Base-by-base conservation (phyloP, 2,888 invertebrate genomes). In the Bunonema sp. region DNA sequence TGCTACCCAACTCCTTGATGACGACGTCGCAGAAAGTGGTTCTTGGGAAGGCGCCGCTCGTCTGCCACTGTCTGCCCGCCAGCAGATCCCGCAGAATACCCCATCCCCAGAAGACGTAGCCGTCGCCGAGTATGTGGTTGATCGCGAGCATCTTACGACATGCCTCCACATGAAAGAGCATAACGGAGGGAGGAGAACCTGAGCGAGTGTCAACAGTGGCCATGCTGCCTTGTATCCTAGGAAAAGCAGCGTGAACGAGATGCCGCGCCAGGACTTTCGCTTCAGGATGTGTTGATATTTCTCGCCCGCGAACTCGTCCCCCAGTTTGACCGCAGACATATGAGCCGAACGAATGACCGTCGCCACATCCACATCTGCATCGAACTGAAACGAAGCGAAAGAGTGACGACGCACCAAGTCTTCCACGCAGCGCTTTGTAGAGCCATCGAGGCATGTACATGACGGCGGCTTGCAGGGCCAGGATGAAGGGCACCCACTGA, bases 401-500 rank as follows among this genome's bases (percentile, higher is more conserved):
- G 10, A 12, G 15, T 15, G 23, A 34, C 21, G 1, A 19, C n/a
- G 12, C 21, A 15, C 18, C 16, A 34, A 19, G 18, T 12, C 21
- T 34, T 18, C 7, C 19, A 39, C 16, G 61, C 21, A 60, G 45
- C 26, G 47, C n/a, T 7, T 45, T 44, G 64, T 65, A 67, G 4
- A 63, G 5, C 8, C 54, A 34, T 31, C 62, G 48, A 1, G 67
- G 67, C 8, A 54, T 18, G 37, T 58, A 51, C 36, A 67, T 50
- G n/a, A 54, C 33, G 21, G 60, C 32, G 7, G 62, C 51, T 35
- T 63, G 40, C 5, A 46, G 44, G 28, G 54, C 41, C 7, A 67
- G 50, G 24, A 67, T 56, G 41, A 68, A 60, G 2, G 67, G 68
- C 5, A 67, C 64, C 67, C 67, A 67, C 47, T 67, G 56, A 45